Base-by-base conservation (phyloP, 2,797 vertebrate genomes). In the Ctenochaetus hawaiiensis region DNA sequence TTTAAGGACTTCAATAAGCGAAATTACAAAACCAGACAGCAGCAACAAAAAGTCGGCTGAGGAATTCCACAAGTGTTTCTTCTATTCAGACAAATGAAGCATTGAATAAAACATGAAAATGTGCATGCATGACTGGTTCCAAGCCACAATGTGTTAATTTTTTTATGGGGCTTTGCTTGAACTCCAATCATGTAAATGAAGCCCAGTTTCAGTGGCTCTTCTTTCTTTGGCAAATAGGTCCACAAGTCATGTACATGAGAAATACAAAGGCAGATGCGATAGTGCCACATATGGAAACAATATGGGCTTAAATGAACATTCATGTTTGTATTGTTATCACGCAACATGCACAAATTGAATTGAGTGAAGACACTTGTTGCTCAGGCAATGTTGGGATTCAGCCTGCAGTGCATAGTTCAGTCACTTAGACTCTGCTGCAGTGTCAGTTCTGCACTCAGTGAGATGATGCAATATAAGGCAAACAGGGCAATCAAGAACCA, bases 71-170 rank as follows among this genome's bases (percentile, higher is more conserved):
- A 11, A 77, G 20, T 60, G 30, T 81, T 84, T 67, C 61, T 65
- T 77, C n/a, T 66, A 51, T 72, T 73, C 57, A 75, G 22, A 81
- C 64, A 71, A 61, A 77, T 22, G 57, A n/a, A 62, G 61, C 16
- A 49, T 39, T 78, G 56, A 80, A 77, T 62, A 68, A 53, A 81
- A 88, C 37, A 68, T 83, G 30, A 72, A 59, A 64, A 68, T 72
- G 69, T 79, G 56, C 56, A 77, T 91, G 89, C 86, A 86, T 81
- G 83, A 81, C 74, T 81, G 80, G 82, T 89, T 91, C 91, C 79
- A 88, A 91, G 83, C 80, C 82, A 68, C 18, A 37, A 44, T 62
- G 34, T 77, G 79, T 82, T 75, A 0, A 43, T 78, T 80, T 78
- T 78, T 78, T 60, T 69, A 65, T 54, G 30, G 58, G 76, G 67